Evolutionary conservation across 2,888 invertebrate species (phyloP).

Genomic region (Sepiola atlantica): DNA sequence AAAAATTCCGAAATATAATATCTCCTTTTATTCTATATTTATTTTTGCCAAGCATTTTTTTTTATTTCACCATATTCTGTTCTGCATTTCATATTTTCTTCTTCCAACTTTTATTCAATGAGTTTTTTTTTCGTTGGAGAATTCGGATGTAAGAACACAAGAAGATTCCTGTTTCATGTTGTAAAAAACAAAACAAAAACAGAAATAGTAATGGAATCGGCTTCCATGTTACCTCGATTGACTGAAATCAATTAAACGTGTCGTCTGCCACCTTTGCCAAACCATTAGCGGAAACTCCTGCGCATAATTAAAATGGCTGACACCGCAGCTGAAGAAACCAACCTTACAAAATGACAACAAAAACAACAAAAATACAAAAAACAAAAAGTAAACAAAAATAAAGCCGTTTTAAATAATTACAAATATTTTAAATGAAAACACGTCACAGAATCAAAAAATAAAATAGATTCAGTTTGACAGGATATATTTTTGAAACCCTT

Average conservation of each 20-base stretch:
- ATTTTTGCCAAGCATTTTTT: background rate
- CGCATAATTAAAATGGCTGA: background rate
- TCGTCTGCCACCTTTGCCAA: background rate
- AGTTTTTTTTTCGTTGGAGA: background rate
- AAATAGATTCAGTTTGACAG: background rate
- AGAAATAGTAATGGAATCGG: background rate
- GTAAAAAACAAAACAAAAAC: background rate
- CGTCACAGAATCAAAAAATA: background rate
- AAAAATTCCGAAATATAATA: background rate
- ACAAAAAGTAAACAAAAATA: background rate
- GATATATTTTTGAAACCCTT: background rate
- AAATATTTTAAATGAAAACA: background rate
- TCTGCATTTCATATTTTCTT: too few relatives aligned
- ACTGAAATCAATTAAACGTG: background rate
- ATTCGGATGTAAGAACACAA: background rate
- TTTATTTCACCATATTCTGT: too few relatives aligned
- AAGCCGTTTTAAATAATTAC: background rate
- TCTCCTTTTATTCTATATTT: background rate
- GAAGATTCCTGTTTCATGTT: background rate
- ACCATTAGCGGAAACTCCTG: background rate
- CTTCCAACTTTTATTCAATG: background rate
- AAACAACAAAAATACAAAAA: background rate
- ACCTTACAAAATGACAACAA: background rate
- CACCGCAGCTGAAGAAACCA: background rate
- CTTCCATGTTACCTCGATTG: background rate